Evolutionary conservation across 1,140 invertebrate species (phyloP).

Genomic region (Drosophila nasuta): DNA sequence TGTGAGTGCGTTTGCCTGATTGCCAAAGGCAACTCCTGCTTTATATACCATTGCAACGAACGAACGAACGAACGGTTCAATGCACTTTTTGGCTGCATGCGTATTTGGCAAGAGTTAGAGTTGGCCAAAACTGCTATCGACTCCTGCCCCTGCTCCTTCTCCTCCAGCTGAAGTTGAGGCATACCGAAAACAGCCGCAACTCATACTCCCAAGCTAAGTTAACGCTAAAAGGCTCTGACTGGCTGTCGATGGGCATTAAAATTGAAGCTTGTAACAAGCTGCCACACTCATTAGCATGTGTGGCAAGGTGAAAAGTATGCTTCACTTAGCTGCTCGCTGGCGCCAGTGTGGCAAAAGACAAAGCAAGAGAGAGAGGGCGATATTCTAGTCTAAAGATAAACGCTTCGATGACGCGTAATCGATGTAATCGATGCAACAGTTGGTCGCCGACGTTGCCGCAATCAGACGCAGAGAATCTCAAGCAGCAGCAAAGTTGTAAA

Average conservation of each 20-base stretch:
- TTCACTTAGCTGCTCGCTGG: slow-evolving; percentile 49
- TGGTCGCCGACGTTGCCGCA: slow-evolving; percentile 67
- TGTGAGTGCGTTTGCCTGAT: slow-evolving; percentile 32
- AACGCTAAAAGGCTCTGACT: slow-evolving; percentile 66
- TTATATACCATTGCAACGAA: slow-evolving; percentile 58
- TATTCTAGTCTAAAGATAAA: slow-evolving; percentile 29
- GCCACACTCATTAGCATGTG: slow-evolving; percentile 65
- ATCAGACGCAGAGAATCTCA: slow-evolving; percentile 21
- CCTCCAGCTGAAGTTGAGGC: not conserved
- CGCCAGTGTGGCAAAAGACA: slow-evolving; percentile 15
- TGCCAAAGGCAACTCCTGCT: slow-evolving; percentile 36
- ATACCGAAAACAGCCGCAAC: slow-evolving; percentile 15
- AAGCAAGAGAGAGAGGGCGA: not conserved
- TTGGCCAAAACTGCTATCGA: not conserved
- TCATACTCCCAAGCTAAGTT: slow-evolving; percentile 15
- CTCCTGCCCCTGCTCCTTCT: no score
- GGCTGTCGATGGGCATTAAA: slow-evolving; percentile 68
- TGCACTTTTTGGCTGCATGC: slow-evolving; percentile 54
- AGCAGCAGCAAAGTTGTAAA: slow-evolving; percentile 36
- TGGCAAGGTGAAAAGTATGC: slow-evolving; percentile 73
- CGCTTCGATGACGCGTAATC: slow-evolving; percentile 48
- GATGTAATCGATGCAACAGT: slow-evolving; percentile 60
- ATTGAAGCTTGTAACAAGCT: not conserved
- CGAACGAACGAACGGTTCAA: slow-evolving; percentile 52
- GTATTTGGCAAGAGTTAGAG: slow-evolving; percentile 11